Conservation (phyloP, 2,797 vertebrate species). For the Falco columbarius region DNA sequence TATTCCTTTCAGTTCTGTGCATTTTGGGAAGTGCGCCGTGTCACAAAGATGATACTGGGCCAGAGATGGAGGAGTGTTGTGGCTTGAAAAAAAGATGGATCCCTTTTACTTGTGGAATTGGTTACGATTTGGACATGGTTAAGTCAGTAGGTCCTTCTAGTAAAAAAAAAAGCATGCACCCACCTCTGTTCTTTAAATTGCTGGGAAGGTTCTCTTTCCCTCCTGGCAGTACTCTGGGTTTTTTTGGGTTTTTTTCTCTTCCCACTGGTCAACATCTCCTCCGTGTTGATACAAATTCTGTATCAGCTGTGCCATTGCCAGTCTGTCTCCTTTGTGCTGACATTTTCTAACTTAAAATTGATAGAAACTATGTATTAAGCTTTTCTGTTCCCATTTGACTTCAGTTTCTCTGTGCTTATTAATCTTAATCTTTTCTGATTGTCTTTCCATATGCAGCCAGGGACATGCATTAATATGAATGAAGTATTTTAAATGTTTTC, state of each 20-base stretch:
- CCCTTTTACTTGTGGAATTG: background rate
- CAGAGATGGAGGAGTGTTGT: background rate
- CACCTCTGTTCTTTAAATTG: background rate
- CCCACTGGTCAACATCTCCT: background rate
- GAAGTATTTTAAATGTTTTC: background rate
- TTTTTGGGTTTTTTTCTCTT: background rate
- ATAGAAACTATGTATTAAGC: background rate
- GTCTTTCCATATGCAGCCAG: background rate
- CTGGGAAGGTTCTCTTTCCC: background rate
- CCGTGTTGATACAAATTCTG: background rate
- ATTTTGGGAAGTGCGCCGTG: background rate
- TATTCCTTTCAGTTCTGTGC: background rate
- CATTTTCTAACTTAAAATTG: background rate
- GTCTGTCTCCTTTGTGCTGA: background rate
- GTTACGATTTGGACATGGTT: background rate
- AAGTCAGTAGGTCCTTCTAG: background rate
- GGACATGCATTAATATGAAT: slow-evolving; percentile 1
- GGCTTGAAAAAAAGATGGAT: background rate
- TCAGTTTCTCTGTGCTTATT: slow-evolving; percentile 13
- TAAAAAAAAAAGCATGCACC: background rate
- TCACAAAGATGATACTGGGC: background rate
- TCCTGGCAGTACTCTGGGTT: background rate
- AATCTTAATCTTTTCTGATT: background rate
- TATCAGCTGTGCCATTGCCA: background rate
- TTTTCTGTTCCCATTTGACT: slow-evolving; percentile 27